Conservation (phyloP, 1,140 invertebrate genomes). For the Danaus melanippus region DNA sequence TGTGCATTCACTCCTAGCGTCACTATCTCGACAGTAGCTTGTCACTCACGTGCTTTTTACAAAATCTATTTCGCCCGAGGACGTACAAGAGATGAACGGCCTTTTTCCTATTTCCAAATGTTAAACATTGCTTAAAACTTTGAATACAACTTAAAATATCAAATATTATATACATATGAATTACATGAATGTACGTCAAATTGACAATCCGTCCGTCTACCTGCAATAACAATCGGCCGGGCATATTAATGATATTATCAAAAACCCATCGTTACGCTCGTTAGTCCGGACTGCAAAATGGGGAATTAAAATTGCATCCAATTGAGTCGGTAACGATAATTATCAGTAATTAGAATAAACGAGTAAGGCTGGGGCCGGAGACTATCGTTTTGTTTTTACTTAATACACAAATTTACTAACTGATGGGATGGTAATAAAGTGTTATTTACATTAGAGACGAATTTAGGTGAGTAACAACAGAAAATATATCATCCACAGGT, state of each 20-base stretch:
- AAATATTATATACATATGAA: too few relatives aligned
- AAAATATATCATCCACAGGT: constrained; percentile 17
- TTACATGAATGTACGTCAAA: too few relatives aligned
- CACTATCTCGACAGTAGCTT: constrained; percentile 38
- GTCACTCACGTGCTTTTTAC: constrained; percentile 32
- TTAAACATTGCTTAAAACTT: too few relatives aligned
- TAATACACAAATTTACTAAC: too few relatives aligned
- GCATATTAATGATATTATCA: constrained; percentile 35
- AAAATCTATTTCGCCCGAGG: constrained; percentile 26
- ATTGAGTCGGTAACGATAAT: constrained; percentile 31
- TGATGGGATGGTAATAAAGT: too few relatives aligned
- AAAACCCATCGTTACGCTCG: constrained; percentile 35
- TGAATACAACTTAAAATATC: too few relatives aligned
- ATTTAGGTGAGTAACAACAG: too few relatives aligned
- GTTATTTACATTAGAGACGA: too few relatives aligned
- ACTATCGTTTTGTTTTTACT: constrained; percentile 11
- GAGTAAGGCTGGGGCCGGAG: constrained; percentile 5
- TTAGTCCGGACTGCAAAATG: constrained; percentile 29
- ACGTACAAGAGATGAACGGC: constrained; percentile 26
- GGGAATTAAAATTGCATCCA: constrained; percentile 41
- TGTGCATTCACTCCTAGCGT: constrained; percentile 21
- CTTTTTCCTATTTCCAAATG: too few relatives aligned
- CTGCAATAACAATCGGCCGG: constrained; percentile 25
- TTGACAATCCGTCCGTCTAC: constrained; percentile 14
- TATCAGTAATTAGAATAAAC: constrained; percentile 37